phyloP scores from a whole-genome alignment of 2,888 invertebrate species.

The Philaethria dido region DNA sequence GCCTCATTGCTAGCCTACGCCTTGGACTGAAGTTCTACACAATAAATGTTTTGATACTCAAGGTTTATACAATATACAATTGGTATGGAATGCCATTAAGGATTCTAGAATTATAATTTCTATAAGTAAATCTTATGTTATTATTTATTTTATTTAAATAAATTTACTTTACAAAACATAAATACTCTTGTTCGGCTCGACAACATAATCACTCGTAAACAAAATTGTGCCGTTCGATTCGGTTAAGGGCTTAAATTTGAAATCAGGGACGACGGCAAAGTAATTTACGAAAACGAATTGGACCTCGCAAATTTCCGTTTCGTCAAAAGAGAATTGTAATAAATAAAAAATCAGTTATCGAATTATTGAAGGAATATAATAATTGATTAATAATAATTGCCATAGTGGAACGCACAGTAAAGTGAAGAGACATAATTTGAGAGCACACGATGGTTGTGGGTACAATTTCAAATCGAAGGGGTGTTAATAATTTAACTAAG shows the following conservation, averaged over 20 bases:
- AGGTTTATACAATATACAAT: conserved; percentile 31
- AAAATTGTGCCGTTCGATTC: neutral
- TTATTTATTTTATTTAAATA: neutral
- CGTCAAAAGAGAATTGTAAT: neutral
- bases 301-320: conserved; percentile 6
- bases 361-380: neutral
- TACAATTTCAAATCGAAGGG: no score
- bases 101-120: neutral
- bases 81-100: neutral
- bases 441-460: no score
- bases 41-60: conserved; percentile 32
- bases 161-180: neutral
- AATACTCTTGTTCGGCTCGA: neutral
- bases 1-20: conserved; percentile 53
- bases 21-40: conserved; percentile 32
- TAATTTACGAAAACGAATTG: conserved; percentile 24
- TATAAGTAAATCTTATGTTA: neutral
- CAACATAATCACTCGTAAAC: neutral
- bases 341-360: neutral
- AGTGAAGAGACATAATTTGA: no score
- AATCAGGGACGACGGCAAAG: conserved; percentile 11
- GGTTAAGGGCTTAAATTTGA: conserved; percentile 10
- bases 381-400: no score
- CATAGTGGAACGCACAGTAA: no score
- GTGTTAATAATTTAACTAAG: no score